Conservation (phyloP, 2,113 vertebrate genomes). For the Elaphurus davidianus region DNA sequence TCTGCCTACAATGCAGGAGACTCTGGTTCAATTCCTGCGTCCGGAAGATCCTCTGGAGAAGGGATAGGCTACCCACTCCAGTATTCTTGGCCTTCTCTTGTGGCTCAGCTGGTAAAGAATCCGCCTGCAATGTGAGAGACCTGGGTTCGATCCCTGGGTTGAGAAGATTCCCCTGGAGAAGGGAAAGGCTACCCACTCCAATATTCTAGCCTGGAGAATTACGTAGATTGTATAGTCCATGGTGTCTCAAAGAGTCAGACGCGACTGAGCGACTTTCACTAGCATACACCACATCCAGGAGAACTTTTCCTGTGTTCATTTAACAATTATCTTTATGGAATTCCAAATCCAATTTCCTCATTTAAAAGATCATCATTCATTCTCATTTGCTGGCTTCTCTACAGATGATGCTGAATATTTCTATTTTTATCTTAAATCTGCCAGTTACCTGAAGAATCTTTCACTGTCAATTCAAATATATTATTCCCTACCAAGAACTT, state of each 20-base stretch:
- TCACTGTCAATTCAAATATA: background rate
- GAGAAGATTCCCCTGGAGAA: background rate
- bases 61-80: background rate
- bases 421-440: constrained; percentile 33
- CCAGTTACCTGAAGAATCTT: background rate
- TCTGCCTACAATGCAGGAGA: background rate
- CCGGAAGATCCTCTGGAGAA: background rate
- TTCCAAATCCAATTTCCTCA: background rate
- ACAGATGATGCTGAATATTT: background rate
- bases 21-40: background rate
- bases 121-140: background rate
- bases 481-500: background rate
- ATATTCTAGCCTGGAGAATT: background rate
- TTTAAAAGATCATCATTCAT: background rate
- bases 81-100: background rate
- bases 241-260: background rate
- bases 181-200: background rate
- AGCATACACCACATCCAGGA: background rate
- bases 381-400: background rate
- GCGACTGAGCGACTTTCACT: accelerated
- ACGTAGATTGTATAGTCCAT: background rate
- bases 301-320: background rate
- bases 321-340: background rate
- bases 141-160: background rate
- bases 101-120: background rate